These are phyloP conservation scores for Cistogaster globosa DNA, from an alignment of 2,888 invertebrate genomes.

Conservation along the genomic window DNA sequence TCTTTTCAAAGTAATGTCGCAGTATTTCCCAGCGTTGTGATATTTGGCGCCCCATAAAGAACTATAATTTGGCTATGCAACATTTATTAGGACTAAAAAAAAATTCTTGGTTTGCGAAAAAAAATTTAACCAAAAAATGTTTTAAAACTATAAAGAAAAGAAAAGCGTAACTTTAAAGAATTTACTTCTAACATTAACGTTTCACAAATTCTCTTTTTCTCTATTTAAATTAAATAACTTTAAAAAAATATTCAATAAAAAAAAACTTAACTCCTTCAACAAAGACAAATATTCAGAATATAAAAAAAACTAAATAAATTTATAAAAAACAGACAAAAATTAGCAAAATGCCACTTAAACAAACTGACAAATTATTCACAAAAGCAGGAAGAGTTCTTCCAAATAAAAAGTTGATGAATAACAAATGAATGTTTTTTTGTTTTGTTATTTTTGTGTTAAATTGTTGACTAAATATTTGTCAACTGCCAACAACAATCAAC, in stretches of 20 bases:
- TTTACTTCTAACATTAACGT: no score
- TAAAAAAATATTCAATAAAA: background rate
- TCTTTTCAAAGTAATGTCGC: no score
- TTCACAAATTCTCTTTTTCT: no score
- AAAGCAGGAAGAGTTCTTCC: conserved; percentile 1
- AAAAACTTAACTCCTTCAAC: conserved; percentile 10
- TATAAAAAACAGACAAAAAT: conserved; percentile 11
- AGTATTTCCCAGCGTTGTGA: no score
- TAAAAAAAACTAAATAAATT: background rate
- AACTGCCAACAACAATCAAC: conserved; percentile 71
- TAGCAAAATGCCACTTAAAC: conserved; percentile 35
- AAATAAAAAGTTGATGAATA: conserved; percentile 60
- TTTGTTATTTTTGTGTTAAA: conserved; percentile 49
- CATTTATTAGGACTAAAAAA: no score
- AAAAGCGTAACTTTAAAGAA: no score
- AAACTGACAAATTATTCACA: conserved; percentile 57
- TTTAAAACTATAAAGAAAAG: no score
- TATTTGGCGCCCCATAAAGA: no score
- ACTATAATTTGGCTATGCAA: no score
- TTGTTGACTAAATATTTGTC: conserved; percentile 75
- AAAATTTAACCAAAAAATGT: no score
- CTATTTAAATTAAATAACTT: no score
- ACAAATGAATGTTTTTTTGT: conserved; percentile 56
- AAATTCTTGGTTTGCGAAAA: no score
- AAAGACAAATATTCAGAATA: conserved; percentile 19